Conservation (phyloP, 2,113 vertebrate genomes). For the Sinocyclocheilus anophthalmus region DNA sequence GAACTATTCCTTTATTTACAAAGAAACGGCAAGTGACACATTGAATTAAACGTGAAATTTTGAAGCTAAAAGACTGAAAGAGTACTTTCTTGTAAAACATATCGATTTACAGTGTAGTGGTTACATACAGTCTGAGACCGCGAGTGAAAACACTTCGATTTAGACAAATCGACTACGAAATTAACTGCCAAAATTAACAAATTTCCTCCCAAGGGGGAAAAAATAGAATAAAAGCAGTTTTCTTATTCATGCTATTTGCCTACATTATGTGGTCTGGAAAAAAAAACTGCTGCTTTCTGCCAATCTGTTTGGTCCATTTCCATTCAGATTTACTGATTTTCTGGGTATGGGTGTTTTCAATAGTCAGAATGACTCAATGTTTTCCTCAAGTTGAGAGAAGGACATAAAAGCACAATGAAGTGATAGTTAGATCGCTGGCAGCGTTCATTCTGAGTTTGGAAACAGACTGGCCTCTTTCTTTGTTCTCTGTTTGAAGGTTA, state of each 20-base stretch:
- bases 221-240: constrained; percentile 18
- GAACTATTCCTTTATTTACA: not conserved
- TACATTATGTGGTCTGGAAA: constrained; percentile 10
- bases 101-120: too few species aligned
- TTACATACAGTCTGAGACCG: not conserved
- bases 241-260: not conserved
- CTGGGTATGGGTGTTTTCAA: constrained; percentile 1
- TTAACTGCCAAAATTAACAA: not conserved
- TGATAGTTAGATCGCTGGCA: not conserved
- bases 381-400: constrained; percentile 19
- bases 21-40: not conserved
- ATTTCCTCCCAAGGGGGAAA: not conserved
- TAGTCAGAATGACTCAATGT: constrained; percentile 41
- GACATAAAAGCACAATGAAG: constrained; percentile 46
- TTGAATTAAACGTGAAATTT: not conserved
- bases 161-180: not conserved
- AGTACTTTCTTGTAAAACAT: too few species aligned
- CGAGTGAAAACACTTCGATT: not conserved
- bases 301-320: not conserved
- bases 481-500: constrained; percentile 38
- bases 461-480: constrained; percentile 17
- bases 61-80: not conserved
- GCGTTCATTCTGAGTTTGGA: constrained; percentile 9
- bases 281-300: not conserved
- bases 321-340: constrained; percentile 39